A percentile compares a stretch with the other conserved stretches of the same genome.
Conservation (phyloP, 2,888 invertebrate genomes). For the Brachycybe producta region DNA sequence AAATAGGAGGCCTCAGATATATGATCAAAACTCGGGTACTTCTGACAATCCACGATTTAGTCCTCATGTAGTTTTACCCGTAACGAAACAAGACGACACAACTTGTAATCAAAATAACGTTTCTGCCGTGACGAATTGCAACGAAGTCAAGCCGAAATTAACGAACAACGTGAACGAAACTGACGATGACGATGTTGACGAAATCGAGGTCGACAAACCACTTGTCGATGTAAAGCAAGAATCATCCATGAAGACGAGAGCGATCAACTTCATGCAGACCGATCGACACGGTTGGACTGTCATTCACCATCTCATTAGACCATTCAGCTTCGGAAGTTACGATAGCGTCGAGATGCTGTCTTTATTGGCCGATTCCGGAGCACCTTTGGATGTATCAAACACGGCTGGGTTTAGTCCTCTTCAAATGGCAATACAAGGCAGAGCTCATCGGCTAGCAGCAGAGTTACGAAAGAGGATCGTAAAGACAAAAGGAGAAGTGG, state of each 20-base stretch:
- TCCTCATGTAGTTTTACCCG: too few species aligned
- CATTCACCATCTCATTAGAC: slow-evolving; percentile 33
- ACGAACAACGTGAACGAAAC: too few species aligned
- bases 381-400: slow-evolving; percentile 28
- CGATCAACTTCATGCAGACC: slow-evolving; percentile 27
- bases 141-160: too few species aligned
- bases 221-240: slow-evolving; percentile 1
- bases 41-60: too few species aligned
- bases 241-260: too few species aligned
- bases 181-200: slow-evolving; percentile 6
- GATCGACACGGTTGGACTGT: slow-evolving; percentile 34
- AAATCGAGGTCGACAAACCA: background rate
- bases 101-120: too few species aligned
- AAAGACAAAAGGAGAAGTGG: background rate
- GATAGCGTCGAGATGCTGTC: slow-evolving; percentile 33
- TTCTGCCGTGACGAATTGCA: too few species aligned
- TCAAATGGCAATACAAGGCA: slow-evolving; percentile 22
- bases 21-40: too few species aligned
- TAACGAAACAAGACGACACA: too few species aligned
- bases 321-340: slow-evolving; percentile 32
- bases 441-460: slow-evolving; percentile 20
- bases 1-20: too few species aligned
- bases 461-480: slow-evolving; percentile 20
- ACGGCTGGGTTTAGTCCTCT: slow-evolving; percentile 26
- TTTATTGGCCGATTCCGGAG: slow-evolving; percentile 29